A percentile compares a stretch with the other conserved stretches of the same genome.
phyloP scores from a whole-genome alignment of 2,888 invertebrate genomes.

The Scelioninae gen. 1 region DNA sequence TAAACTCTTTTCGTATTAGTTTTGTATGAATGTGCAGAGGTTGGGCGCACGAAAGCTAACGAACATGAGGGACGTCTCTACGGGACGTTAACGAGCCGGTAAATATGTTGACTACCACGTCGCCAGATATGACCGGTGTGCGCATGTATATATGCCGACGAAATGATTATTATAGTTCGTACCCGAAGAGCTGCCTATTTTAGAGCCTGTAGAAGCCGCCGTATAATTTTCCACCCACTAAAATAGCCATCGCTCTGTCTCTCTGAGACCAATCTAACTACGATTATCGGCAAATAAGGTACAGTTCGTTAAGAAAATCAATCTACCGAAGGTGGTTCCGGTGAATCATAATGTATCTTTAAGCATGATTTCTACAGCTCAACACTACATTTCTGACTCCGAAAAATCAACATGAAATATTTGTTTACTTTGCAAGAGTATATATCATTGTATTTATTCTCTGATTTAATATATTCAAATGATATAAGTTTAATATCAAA shows the following conservation, averaged over 20 bases:
- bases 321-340: slow-evolving; percentile 47
- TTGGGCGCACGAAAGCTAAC: slow-evolving; percentile 67
- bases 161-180: slow-evolving; percentile 84
- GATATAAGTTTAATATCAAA: not conserved
- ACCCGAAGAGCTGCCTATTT: slow-evolving; percentile 84
- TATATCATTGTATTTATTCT: too few relatives aligned
- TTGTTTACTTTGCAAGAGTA: not conserved
- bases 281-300: slow-evolving; percentile 84
- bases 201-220: slow-evolving; percentile 84
- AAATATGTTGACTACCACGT: slow-evolving; percentile 84
- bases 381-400: slow-evolving; percentile 5
- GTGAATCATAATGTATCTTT: slow-evolving; percentile 46
- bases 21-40: slow-evolving; percentile 66
- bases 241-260: slow-evolving; percentile 83
- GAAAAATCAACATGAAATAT: slow-evolving; percentile 19
- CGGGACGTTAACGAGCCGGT: slow-evolving; percentile 84
- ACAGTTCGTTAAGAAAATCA: slow-evolving; percentile 79
- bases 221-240: slow-evolving; percentile 84
- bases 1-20: slow-evolving; percentile 66
- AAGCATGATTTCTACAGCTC: slow-evolving; percentile 26
- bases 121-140: slow-evolving; percentile 71
- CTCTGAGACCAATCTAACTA: slow-evolving; percentile 78
- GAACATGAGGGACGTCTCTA: slow-evolving; percentile 68
- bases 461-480: too few relatives aligned
- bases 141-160: slow-evolving; percentile 77